Conservation (phyloP, 2,113 vertebrate genomes). For the Melanocharis versteri region DNA sequence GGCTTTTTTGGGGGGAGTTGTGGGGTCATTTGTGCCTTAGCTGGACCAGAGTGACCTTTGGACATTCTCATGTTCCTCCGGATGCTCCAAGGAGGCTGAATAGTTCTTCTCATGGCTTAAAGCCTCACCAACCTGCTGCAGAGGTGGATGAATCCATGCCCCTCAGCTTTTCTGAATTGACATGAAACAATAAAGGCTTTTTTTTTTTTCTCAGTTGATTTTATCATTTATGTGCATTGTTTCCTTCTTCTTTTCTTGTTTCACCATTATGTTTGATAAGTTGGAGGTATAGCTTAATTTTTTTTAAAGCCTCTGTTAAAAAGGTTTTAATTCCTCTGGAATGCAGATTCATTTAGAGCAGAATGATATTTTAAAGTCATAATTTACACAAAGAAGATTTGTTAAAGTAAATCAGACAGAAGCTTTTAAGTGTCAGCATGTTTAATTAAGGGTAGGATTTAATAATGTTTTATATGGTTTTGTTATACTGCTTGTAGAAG, state of each 20-base stretch:
- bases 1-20: not conserved
- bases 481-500: constrained; percentile 61
- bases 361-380: not conserved
- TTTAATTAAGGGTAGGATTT: constrained; percentile 60
- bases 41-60: not conserved
- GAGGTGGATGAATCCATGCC: not conserved
- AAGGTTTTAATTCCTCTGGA: not conserved
- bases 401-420: constrained; percentile 31
- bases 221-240: not conserved
- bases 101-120: not conserved
- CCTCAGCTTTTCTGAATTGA: not conserved
- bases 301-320: not conserved
- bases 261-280: not conserved
- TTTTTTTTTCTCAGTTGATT: not conserved
- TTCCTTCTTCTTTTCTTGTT: not conserved
- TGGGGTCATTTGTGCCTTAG: not conserved
- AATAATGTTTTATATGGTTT: constrained; percentile 40
- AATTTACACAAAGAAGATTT: constrained; percentile 38
- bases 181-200: not conserved
- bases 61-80: not conserved
- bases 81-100: not conserved
- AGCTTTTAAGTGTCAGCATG: constrained; percentile 55
- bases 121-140: not conserved
- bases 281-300: not conserved
- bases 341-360: not conserved